Evolutionary conservation across 2,113 vertebrate species (phyloP), one percentile per base, ranked within the genome.

Genomic region (Tylochromis polylepis): DNA sequence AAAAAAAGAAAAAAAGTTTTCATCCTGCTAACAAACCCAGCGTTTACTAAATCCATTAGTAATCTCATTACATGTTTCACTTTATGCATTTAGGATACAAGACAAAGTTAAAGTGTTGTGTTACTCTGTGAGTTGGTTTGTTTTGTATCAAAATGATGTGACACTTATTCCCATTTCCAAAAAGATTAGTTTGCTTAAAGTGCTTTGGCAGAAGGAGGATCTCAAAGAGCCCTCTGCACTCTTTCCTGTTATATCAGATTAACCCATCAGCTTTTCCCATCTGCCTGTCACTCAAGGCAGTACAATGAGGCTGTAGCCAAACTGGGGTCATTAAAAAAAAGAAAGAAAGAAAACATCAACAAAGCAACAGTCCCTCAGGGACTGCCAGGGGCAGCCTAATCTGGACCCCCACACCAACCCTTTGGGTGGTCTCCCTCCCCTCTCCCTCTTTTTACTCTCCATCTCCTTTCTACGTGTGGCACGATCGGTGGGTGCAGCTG

Each of bases 371-470:
- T 86, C 86, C 94, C 92, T 87, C 83, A 83, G 93, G 89, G 93
- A 92, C 92, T 79, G 84, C 89, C 85, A 90, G 91, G 92, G 92
- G 91, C 89, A 90, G 90, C 82, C 89, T 95, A 95, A 96, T 96
- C 94, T 92, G 91, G 89, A 94, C 89, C 94, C 92, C 88, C 36
- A 87, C 79, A 91, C 87, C 81, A 91, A 83, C 92, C 94, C 88
- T 78, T 95, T 96, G 95, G 95, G 96, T 96, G 95, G 96, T 96
- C 94, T 84, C 88, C 24, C 70, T 53, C 59, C 24, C 77, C 83
- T 53, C 29, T 11, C 62, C 10, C 46, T 20, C n/a, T 20, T 11
- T 55, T 34, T 65, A 3, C 83, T 8, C 53, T 55, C 75, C n/a
- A 79, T 41, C 75, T 56, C 41, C 14, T 15, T 5, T 77, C 70